Percentiles rank a stretch among this genome's conserved stretches.
phyloP scores from a whole-genome alignment of 2,888 invertebrate species.

The Patella depressa region DNA sequence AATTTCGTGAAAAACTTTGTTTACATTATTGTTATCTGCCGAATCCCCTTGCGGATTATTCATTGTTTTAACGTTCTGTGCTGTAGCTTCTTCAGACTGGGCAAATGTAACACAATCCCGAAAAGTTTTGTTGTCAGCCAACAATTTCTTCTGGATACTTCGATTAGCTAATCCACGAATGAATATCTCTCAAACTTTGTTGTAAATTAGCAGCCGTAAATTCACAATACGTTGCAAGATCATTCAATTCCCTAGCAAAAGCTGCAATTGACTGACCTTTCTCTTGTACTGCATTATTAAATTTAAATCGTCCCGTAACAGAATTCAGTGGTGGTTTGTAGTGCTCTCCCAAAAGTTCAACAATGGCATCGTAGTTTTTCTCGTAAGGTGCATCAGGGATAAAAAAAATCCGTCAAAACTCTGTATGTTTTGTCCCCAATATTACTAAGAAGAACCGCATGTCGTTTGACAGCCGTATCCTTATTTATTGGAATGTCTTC shows the following conservation, averaged over 20 bases:
- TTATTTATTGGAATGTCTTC: no score
- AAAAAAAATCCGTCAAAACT: neutral
- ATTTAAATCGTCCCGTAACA: neutral
- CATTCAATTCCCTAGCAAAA: neutral
- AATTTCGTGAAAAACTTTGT: neutral
- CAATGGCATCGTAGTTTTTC: neutral
- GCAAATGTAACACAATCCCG: neutral
- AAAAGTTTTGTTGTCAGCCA: neutral
- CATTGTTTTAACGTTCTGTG: neutral
- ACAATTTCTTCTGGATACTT: neutral
- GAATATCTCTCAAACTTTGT: neutral
- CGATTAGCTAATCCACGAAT: neutral
- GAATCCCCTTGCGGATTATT: no score
- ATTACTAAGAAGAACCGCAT: no score
- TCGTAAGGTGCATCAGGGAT: neutral
- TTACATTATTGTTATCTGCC: neutral
- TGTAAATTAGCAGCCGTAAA: neutral
- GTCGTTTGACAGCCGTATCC: no score
- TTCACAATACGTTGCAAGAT: neutral
- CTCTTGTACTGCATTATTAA: neutral
- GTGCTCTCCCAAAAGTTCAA: neutral
- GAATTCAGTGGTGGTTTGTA: neutral
- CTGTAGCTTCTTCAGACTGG: neutral
- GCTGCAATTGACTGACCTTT: neutral
- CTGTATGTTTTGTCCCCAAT: neutral